A percentile compares a stretch with the other conserved stretches of the same genome.
These are phyloP conservation scores for Carapus acus DNA, from an alignment of 2,797 vertebrate genomes.

Conservation along the genomic window DNA sequence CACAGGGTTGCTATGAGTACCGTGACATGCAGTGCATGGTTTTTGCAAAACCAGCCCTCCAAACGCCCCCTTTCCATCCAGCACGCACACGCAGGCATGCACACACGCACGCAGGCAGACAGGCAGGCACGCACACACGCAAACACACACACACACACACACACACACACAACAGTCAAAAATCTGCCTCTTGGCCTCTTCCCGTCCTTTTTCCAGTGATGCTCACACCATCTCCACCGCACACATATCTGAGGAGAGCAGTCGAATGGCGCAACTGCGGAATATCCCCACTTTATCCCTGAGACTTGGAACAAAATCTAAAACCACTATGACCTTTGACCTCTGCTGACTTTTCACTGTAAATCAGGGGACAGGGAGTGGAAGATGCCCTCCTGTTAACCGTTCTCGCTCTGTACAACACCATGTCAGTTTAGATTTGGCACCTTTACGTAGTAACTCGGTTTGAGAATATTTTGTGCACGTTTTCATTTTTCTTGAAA, in stretches of 20 bases:
- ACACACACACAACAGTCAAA: constrained; percentile 19
- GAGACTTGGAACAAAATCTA: constrained; percentile 19
- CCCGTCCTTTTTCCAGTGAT: constrained; percentile 36
- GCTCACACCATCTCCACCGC: constrained; percentile 33
- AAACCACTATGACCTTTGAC: constrained; percentile 53
- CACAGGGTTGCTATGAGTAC: constrained; percentile 70
- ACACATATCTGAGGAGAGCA: constrained; percentile 15
- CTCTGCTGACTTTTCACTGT: constrained; percentile 49
- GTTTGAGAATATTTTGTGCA: neutral
- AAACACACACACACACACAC: constrained; percentile 25
- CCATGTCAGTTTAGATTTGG: constrained; percentile 4
- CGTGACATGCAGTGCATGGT: constrained; percentile 65
- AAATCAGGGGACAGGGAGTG: constrained; percentile 55
- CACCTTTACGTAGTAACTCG: neutral
- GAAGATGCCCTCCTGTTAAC: constrained; percentile 33
- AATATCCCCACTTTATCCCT: constrained; percentile 13
- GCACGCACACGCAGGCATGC: constrained; percentile 27
- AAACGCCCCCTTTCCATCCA: constrained; percentile 17
- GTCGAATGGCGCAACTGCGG: constrained; percentile 11
- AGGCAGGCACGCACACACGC: constrained; percentile 24
- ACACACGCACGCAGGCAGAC: constrained; percentile 23
- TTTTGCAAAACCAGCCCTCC: constrained; percentile 55
- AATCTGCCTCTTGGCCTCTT: constrained; percentile 45
- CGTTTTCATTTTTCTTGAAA: neutral
- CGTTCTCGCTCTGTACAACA: constrained; percentile 29